Percentiles rank a stretch among this genome's conserved stretches.
These are phyloP conservation scores for Anthopleura xanthogrammica DNA, from an alignment of 92 coral and sea anemone species.

Conservation along the genomic window DNA sequence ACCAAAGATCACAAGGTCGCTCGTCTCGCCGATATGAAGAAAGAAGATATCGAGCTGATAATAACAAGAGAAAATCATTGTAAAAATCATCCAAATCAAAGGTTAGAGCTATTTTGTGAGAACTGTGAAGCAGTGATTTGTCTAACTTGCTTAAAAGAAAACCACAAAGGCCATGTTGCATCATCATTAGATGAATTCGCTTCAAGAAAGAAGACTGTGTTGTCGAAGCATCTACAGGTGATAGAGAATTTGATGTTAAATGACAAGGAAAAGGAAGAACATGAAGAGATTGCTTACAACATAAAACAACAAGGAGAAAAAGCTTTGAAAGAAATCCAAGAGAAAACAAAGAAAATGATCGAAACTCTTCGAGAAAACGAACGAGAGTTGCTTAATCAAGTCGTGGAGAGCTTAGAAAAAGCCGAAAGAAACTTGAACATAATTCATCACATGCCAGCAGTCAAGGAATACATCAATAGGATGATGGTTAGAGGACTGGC, in stretches of 20 bases:
- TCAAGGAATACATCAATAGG: conserved; percentile 1
- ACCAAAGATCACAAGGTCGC: not conserved
- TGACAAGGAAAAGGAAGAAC: not conserved
- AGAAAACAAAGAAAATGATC: not conserved
- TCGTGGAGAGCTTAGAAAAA: not conserved
- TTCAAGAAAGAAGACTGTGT: not conserved
- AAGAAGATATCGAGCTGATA: not conserved
- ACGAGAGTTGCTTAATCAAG: not conserved
- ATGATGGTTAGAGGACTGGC: not conserved
- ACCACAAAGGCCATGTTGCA: not conserved
- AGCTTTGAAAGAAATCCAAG: not conserved
- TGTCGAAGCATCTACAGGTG: not conserved
- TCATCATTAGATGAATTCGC: not conserved
- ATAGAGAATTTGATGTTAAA: not conserved
- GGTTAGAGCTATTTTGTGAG: not conserved
- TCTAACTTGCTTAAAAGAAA: not conserved
- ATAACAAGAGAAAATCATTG: not conserved
- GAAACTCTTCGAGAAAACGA: not conserved
- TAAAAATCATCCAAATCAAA: not conserved
- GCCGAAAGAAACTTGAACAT: not conserved
- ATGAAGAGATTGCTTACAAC: not conserved
- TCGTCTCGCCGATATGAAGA: not conserved
- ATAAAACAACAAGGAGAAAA: conserved; percentile 1
- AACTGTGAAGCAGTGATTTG: not conserved
- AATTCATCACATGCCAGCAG: not conserved